Percentiles rank a stretch among this genome's conserved stretches.
These are phyloP conservation scores for Melieria picta DNA, from an alignment of 2,888 invertebrate genomes.

Conservation along the genomic window DNA sequence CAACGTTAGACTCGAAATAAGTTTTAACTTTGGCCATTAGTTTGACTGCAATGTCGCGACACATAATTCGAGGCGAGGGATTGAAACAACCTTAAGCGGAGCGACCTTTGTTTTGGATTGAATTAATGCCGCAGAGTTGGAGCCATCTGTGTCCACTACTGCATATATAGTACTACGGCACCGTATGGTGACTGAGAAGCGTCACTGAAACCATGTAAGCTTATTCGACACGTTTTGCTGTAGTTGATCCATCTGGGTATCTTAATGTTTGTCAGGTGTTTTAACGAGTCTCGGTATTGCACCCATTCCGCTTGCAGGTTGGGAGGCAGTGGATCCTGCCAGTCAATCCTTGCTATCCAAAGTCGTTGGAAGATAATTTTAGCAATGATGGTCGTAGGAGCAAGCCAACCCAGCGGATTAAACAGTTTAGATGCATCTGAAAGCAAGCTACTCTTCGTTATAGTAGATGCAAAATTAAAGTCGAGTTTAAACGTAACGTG, in stretches of 20 bases:
- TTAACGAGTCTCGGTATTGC: constrained; percentile 41
- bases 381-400: constrained; percentile 29
- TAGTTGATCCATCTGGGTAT: constrained; percentile 15
- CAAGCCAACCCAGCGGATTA: constrained; percentile 25
- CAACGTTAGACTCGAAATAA: no score
- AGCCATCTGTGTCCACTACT: background rate
- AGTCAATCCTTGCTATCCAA: constrained; percentile 21
- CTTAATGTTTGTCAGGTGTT: background rate
- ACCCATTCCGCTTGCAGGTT: constrained; percentile 39
- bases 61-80: no score
- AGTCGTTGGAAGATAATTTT: constrained; percentile 23
- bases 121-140: background rate
- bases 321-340: constrained; percentile 36
- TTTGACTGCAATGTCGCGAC: no score
- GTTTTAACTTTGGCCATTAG: no score
- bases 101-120: background rate
- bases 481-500: constrained; percentile 33
- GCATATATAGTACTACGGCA: background rate
- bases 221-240: background rate
- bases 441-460: constrained; percentile 16
- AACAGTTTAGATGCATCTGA: constrained; percentile 23
- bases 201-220: background rate
- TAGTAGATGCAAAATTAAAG: constrained; percentile 17
- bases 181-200: background rate
- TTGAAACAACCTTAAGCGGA: no score